phyloP scores from a whole-genome alignment of 2,113 vertebrate genomes.

The Ceyx margarethae region DNA sequence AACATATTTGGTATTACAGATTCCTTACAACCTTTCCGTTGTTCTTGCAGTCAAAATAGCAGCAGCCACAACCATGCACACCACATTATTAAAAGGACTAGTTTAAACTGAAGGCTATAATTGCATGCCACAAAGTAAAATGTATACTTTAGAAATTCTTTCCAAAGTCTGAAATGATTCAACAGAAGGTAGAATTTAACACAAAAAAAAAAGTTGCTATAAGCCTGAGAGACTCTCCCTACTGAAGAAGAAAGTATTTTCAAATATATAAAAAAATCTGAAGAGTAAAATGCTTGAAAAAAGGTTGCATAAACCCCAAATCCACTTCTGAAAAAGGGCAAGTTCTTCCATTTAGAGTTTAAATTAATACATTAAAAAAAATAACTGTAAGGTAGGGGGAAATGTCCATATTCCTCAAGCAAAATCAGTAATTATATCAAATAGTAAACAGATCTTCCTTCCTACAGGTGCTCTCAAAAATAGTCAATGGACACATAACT shows the following conservation, averaged over 20 bases:
- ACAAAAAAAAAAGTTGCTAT: not conserved
- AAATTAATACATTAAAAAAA: not conserved
- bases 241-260: not conserved
- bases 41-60: conserved; percentile 5
- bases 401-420: not conserved
- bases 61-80: not conserved
- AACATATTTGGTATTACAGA: not conserved
- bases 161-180: not conserved
- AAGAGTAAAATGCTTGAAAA: not conserved
- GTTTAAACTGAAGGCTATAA: conserved; percentile 18
- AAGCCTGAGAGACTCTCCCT: not conserved
- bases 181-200: not conserved
- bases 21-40: not conserved
- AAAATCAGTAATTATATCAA: not conserved
- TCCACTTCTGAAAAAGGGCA: not conserved
- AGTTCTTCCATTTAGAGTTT: not conserved
- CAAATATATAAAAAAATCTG: not conserved
- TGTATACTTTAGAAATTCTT: conserved; percentile 43
- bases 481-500: not conserved
- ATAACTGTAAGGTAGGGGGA: not conserved
- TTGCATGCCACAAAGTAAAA: not conserved
- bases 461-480: not conserved
- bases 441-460: not conserved
- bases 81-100: not conserved
- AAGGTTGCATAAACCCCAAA: not conserved